Evolutionary conservation across 2,113 vertebrate species (phyloP).

Genomic region (Pachyramphus minor): DNA sequence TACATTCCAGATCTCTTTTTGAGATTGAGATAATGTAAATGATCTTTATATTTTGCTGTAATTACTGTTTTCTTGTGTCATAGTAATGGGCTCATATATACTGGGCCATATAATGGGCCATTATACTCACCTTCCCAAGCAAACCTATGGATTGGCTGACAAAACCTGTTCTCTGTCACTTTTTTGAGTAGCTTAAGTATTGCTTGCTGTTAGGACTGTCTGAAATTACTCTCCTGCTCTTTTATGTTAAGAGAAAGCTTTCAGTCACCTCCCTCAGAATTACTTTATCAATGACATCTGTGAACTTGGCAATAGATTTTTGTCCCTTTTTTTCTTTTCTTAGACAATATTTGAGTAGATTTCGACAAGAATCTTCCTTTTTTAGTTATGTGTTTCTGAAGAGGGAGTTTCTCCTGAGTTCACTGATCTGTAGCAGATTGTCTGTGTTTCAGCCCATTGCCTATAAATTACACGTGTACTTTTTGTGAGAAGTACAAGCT

Average conservation of each 20-base stretch:
- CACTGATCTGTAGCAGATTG: accelerated
- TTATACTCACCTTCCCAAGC: neutral
- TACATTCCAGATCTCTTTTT: neutral
- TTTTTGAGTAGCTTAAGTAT: neutral
- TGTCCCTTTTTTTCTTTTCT: neutral
- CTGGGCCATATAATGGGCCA: too few species aligned
- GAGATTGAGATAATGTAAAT: neutral
- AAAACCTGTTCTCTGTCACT: neutral
- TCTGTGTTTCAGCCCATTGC: neutral
- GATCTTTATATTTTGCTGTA: neutral
- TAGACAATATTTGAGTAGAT: neutral
- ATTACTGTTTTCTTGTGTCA: neutral
- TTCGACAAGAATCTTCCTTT: neutral
- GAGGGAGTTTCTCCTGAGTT: neutral
- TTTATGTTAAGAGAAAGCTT: neutral
- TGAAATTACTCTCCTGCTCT: neutral
- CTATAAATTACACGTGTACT: neutral
- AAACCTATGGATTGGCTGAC: neutral
- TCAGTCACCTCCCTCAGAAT: neutral
- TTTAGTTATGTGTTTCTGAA: accelerated
- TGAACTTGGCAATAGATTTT: neutral
- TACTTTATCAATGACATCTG: neutral
- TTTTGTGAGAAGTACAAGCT: neutral
- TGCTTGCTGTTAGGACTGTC: neutral
- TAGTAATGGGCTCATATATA: neutral